Evolutionary conservation across 92 coral and sea anemone species (phyloP).

Genomic region (Muricea muricata): DNA sequence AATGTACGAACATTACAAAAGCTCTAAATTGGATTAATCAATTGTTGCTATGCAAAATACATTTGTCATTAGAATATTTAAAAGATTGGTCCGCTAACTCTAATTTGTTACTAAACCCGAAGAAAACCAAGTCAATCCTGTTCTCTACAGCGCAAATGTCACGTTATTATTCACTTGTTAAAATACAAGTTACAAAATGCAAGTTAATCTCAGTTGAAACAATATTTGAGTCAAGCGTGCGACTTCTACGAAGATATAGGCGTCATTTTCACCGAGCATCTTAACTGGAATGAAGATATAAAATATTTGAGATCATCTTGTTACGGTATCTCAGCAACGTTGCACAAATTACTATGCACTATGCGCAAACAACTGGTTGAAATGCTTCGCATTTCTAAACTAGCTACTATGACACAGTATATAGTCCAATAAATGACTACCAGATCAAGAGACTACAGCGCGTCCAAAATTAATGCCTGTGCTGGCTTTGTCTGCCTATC

Average conservation of each 20-base stretch:
- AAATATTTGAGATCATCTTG: not conserved
- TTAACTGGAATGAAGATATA: not conserved
- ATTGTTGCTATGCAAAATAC: not conserved
- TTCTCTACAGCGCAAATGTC: slow-evolving; percentile 1
- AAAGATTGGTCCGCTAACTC: not conserved
- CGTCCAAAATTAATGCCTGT: too few relatives aligned
- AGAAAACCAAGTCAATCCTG: not conserved
- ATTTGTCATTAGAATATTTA: not conserved
- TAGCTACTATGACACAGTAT: too few relatives aligned
- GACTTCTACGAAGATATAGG: not conserved
- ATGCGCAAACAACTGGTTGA: too few relatives aligned
- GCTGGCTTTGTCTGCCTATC: too few relatives aligned
- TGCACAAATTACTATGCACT: too few relatives aligned
- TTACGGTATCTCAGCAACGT: too few relatives aligned
- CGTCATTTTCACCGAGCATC: not conserved
- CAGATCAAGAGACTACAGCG: too few relatives aligned
- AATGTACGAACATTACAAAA: not conserved
- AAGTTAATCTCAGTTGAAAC: not conserved
- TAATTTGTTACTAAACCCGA: not conserved
- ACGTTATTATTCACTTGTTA: not conserved
- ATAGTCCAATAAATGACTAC: too few relatives aligned
- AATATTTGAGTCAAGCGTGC: not conserved
- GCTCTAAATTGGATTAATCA: not conserved
- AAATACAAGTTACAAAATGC: not conserved
- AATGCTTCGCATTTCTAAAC: too few relatives aligned